phyloP scores from a whole-genome alignment of 2,797 vertebrate species.

The Pantherophis alleghaniensis region DNA sequence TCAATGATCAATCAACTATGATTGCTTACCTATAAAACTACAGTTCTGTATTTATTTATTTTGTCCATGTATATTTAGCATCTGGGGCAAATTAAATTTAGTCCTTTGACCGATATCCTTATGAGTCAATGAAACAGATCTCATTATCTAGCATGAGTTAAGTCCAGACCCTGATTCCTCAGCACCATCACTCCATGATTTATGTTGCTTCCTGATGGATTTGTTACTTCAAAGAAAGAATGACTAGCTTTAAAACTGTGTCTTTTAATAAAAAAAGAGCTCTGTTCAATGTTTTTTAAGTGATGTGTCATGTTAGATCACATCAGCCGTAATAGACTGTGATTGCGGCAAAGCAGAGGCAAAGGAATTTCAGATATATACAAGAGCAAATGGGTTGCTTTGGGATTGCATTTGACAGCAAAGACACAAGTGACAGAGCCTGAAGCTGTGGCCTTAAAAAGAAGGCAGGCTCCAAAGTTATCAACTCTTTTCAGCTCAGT shows the following conservation, averaged over 20 bases:
- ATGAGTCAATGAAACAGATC: not conserved
- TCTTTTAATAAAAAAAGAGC: not conserved
- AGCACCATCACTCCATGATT: not conserved
- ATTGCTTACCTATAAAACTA: not conserved
- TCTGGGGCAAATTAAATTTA: not conserved
- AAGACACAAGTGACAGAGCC: not conserved
- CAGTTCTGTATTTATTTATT: not conserved
- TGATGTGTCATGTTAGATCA: not conserved
- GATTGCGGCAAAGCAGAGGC: not conserved
- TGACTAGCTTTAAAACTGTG: not conserved
- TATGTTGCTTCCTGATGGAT: not conserved
- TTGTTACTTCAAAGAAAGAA: not conserved
- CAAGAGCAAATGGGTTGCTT: not conserved
- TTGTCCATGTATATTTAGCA: not conserved
- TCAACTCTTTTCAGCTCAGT: slow-evolving; percentile 2
- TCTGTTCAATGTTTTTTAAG: not conserved
- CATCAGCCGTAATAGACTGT: not conserved
- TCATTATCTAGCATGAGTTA: not conserved
- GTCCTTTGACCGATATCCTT: not conserved
- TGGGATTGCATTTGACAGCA: not conserved
- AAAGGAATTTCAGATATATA: not conserved
- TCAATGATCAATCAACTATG: not conserved
- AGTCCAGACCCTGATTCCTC: not conserved
- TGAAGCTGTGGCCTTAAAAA: slow-evolving; percentile 23
- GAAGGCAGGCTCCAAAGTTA: not conserved